Evolutionary conservation across 2,888 invertebrate genomes (phyloP).

Genomic region (Leptopterna dolabrata): DNA sequence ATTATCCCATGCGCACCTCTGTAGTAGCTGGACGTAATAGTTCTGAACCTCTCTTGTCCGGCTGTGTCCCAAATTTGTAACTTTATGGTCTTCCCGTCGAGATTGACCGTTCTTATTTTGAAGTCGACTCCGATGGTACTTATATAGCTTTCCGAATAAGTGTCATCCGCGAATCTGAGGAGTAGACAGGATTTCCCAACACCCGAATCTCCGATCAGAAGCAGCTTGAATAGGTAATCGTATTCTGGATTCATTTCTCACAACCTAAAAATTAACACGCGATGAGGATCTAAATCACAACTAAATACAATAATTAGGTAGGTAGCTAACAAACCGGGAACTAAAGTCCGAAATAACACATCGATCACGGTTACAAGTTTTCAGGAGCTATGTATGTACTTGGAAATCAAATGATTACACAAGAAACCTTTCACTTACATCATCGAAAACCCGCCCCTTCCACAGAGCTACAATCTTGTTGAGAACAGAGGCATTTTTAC

Average conservation of each 20-base stretch:
- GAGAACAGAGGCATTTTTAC: too few relatives aligned
- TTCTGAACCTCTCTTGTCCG: constrained; percentile 98
- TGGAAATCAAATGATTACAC: neutral
- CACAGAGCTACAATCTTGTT: neutral
- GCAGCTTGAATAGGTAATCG: constrained; percentile 94
- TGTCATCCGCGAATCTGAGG: constrained; percentile 56
- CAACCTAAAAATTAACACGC: neutral
- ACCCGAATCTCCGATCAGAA: constrained; percentile 67
- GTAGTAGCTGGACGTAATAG: constrained; percentile 99
- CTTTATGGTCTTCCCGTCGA: constrained; percentile 99
- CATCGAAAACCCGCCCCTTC: neutral
- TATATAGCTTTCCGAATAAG: constrained; percentile 20
- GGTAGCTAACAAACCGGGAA: neutral
- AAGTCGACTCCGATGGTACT: constrained; percentile 57
- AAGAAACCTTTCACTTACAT: neutral
- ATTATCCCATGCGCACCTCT: constrained; percentile 99
- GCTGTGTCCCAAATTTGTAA: constrained; percentile 99
- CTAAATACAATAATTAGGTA: neutral
- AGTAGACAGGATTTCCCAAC: constrained; percentile 59
- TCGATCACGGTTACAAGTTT: neutral
- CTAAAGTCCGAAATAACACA: neutral
- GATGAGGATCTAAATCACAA: neutral
- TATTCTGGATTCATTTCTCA: constrained; percentile 48
- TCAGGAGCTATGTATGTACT: neutral
- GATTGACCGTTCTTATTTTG: constrained; percentile 98